Evolutionary conservation across 2,888 invertebrate species (phyloP).

Genomic region (Ceramica pisi): DNA sequence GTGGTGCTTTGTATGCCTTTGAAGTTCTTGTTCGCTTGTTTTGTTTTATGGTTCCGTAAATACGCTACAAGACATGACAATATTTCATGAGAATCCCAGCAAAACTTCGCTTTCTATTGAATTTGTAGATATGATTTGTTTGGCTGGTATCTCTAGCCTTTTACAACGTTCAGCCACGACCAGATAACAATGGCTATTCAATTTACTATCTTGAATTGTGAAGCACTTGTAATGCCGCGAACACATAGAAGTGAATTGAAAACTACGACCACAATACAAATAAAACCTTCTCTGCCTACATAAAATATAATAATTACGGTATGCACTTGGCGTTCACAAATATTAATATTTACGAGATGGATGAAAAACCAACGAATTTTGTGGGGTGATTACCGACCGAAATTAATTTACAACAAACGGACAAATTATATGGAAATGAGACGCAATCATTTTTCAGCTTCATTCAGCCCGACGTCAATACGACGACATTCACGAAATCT

Average conservation of each 20-base stretch:
- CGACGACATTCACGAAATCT: conserved; percentile 23
- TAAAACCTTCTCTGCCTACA: not conserved
- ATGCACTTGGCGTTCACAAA: not conserved
- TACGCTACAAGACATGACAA: not conserved
- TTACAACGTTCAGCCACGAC: conserved; percentile 43
- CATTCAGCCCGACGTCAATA: conserved; percentile 15
- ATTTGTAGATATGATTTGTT: conserved; percentile 32
- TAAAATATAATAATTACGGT: not conserved
- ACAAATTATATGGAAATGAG: conserved; percentile 60
- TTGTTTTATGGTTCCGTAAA: conserved; percentile 13
- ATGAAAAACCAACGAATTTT: conserved; percentile 10
- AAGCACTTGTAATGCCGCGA: conserved; percentile 15
- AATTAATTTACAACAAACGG: conserved; percentile 36
- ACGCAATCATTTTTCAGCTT: conserved; percentile 55
- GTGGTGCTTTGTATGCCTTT: conserved; percentile 9
- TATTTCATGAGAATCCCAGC: not conserved
- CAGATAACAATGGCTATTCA: conserved; percentile 53
- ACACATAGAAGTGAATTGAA: conserved; percentile 10
- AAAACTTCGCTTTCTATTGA: conserved; percentile 20
- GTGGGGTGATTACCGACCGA: not conserved
- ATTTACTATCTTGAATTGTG: conserved; percentile 37
- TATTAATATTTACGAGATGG: conserved; percentile 4
- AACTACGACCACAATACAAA: conserved; percentile 4
- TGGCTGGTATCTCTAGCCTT: conserved; percentile 20
- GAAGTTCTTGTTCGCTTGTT: not conserved